Conservation (phyloP, 2,888 invertebrate genomes). For the Metallyticus violacea region DNA sequence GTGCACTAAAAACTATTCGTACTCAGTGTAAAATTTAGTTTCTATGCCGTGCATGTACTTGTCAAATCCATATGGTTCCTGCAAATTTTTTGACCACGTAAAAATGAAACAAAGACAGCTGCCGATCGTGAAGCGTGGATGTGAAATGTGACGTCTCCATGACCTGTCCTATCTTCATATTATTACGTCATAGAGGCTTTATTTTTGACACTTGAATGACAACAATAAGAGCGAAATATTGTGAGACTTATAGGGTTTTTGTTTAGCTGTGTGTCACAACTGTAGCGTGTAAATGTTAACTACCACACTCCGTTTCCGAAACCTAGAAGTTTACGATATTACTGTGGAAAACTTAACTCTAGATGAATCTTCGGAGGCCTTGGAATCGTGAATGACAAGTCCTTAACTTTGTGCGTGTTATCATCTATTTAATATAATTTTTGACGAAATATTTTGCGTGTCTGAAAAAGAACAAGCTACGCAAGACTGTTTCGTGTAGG, state of each 20-base stretch:
- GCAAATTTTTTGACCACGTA: background rate
- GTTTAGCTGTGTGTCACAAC: conserved; percentile 13
- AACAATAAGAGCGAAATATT: conserved; percentile 6
- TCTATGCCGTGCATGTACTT: background rate
- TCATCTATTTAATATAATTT: conserved; percentile 12
- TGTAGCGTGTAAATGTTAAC: background rate
- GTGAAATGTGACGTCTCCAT: conserved; percentile 11
- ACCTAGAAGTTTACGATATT: background rate
- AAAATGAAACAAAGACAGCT: background rate
- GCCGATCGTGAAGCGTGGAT: background rate
- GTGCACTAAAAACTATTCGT: background rate
- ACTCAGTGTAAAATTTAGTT: background rate
- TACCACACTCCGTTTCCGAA: conserved; percentile 9
- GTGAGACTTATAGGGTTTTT: conserved; percentile 5
- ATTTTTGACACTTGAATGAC: conserved; percentile 29
- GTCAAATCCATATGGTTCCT: background rate
- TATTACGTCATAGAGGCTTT: conserved; percentile 28
- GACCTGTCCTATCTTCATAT: conserved; percentile 19
- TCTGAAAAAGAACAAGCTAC: background rate
- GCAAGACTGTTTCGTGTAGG: conserved; percentile 16
- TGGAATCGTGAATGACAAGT: conserved; percentile 3
- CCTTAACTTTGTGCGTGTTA: conserved; percentile 1
- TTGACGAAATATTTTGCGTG: conserved; percentile 8
- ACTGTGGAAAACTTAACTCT: background rate
- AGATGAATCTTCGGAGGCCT: background rate